Conservation (phyloP, 2,113 vertebrate species). For the Menura novaehollandiae region DNA sequence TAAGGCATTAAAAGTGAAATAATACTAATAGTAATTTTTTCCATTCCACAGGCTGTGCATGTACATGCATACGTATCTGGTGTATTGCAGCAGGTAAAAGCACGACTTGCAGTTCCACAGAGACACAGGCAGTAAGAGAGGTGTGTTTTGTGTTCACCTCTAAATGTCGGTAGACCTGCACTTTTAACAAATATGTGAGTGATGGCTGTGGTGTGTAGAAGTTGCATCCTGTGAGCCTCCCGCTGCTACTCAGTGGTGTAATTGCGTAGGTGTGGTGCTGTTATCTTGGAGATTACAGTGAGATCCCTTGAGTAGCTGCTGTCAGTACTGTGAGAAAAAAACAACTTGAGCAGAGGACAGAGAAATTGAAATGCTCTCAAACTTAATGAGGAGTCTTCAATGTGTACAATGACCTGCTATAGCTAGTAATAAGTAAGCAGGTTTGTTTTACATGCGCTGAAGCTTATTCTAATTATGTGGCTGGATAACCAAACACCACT, state of each 20-base stretch:
- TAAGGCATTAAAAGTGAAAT: not conserved
- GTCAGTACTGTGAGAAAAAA: not conserved
- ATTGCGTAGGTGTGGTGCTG: not conserved
- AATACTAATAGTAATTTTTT: not conserved
- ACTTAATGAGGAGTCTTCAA: not conserved
- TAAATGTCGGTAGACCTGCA: not conserved
- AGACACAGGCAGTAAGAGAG: not conserved
- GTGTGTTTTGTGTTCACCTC: not conserved
- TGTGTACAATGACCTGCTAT: not conserved
- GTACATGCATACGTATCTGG: not conserved
- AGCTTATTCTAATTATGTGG: not conserved
- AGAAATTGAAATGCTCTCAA: not conserved
- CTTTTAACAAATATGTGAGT: not conserved
- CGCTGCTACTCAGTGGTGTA: not conserved
- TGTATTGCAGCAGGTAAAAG: not conserved
- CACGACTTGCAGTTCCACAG: fast-evolving
- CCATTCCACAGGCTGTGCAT: not conserved
- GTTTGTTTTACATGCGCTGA: not conserved
- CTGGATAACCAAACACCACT: not conserved
- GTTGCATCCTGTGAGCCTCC: not conserved
- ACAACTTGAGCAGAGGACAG: not conserved
- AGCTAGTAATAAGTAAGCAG: not conserved
- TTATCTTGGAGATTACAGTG: not conserved
- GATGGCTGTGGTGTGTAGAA: not conserved
- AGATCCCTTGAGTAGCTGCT: not conserved